A percentile compares a stretch with the other conserved stretches of the same genome.
These are phyloP conservation scores for Botrylloides violaceus DNA, from an alignment of 23 tunicate species.

Conservation along the genomic window DNA sequence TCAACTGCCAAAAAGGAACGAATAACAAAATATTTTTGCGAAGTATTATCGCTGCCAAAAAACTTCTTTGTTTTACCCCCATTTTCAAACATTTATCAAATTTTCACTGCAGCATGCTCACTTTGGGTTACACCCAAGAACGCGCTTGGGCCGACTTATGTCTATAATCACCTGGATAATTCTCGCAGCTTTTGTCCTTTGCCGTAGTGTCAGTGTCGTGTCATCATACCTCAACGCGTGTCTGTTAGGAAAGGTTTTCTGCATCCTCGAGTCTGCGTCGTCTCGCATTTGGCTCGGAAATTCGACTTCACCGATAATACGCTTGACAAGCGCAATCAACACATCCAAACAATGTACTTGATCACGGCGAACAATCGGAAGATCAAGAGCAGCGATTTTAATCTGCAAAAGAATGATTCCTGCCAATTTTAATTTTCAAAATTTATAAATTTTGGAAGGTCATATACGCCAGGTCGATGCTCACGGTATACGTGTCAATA, in stretches of 20 bases:
- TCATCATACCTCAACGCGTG: conserved; percentile 64
- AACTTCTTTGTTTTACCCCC: too few species aligned
- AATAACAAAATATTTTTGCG: too few species aligned
- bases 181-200: conserved; percentile 63
- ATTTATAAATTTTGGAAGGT: not conserved
- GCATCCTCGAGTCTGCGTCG: conserved; percentile 68
- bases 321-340: conserved; percentile 61
- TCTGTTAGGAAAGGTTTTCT: conserved; percentile 72
- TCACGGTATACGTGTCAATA: too few species aligned
- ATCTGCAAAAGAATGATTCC: conserved; percentile 40
- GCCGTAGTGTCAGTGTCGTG: conserved; percentile 53
- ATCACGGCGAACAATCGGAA: conserved; percentile 69
- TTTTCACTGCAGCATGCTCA: too few species aligned
- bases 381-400: conserved; percentile 83
- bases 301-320: conserved; percentile 88
- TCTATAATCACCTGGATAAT: conserved; percentile 44
- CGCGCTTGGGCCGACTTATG: too few species aligned
- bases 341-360: conserved; percentile 93
- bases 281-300: conserved; percentile 61
- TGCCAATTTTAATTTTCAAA: not conserved
- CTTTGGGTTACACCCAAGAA: too few species aligned
- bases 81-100: too few species aligned
- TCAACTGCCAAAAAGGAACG: too few species aligned
- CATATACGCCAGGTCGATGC: too few species aligned
- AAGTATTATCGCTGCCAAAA: too few species aligned